A percentile compares a stretch with the other conserved stretches of the same genome.
These are phyloP conservation scores for Pangasianodon hypophthalmus DNA, from an alignment of 2,113 vertebrate species.

Conservation along the genomic window DNA sequence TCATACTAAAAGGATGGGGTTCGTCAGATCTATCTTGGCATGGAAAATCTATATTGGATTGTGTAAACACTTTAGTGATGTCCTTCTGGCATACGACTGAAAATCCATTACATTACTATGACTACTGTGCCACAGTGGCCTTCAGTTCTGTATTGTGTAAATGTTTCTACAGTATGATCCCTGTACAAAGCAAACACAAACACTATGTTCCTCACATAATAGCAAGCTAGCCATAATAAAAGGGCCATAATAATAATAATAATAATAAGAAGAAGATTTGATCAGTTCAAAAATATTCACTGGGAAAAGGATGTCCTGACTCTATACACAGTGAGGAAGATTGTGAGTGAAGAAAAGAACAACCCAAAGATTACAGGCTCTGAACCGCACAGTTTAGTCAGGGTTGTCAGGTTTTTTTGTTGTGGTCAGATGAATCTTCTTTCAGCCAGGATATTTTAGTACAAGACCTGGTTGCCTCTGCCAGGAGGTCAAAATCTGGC, in stretches of 20 bases:
- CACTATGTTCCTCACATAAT: not conserved
- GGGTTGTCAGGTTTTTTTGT: not conserved
- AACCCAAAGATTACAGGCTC: not conserved
- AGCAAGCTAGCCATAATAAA: not conserved
- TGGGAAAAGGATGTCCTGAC: not conserved
- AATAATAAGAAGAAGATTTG: no score
- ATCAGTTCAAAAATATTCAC: not conserved
- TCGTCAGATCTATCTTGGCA: not conserved
- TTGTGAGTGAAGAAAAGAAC: not conserved
- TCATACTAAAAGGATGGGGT: not conserved
- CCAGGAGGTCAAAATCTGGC: not conserved
- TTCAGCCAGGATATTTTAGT: not conserved
- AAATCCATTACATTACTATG: not conserved
- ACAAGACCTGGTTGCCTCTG: not conserved
- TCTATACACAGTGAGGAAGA: not conserved
- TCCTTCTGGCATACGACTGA: not conserved
- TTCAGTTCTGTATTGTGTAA: not conserved
- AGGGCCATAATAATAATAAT: not conserved
- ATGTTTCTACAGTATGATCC: not conserved
- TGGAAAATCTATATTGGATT: not conserved
- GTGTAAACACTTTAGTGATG: not conserved
- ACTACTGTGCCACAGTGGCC: not conserved
- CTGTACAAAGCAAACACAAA: not conserved
- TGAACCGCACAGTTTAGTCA: not conserved
- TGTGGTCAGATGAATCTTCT: not conserved